Evolutionary conservation across 2,797 vertebrate genomes (phyloP).

Genomic region (Mus minutoides): DNA sequence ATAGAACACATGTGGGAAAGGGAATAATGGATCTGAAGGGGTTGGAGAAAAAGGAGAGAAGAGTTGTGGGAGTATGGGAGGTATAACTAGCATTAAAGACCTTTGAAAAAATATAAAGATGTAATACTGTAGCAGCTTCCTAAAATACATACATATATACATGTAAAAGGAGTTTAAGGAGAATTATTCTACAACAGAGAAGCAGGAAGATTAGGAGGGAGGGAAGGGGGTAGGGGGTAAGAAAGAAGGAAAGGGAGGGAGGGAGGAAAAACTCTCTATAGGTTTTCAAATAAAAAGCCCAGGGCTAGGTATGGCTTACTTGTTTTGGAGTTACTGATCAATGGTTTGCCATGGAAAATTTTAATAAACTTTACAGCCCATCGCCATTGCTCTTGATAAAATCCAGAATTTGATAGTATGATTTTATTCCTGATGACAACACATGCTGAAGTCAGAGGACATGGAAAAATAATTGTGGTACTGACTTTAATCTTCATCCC

Average conservation of each 20-base stretch:
- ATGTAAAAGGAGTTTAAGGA: neutral
- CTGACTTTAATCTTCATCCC: neutral
- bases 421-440: neutral
- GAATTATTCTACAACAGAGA: no score
- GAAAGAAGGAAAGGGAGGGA: neutral
- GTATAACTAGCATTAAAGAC: neutral
- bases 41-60: neutral
- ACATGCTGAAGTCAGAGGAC: neutral
- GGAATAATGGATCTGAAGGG: neutral
- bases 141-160: neutral
- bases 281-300: neutral
- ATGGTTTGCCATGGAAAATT: neutral
- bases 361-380: neutral
- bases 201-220: neutral
- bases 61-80: no score
- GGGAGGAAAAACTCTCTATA: neutral
- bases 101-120: neutral
- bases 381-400: neutral
- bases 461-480: neutral
- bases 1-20: neutral
- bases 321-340: neutral
- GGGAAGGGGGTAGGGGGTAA: neutral
- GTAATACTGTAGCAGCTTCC: neutral
- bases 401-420: neutral
- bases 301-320: neutral